Conservation (phyloP, 2,113 vertebrate species). For the Proteles cristata region DNA sequence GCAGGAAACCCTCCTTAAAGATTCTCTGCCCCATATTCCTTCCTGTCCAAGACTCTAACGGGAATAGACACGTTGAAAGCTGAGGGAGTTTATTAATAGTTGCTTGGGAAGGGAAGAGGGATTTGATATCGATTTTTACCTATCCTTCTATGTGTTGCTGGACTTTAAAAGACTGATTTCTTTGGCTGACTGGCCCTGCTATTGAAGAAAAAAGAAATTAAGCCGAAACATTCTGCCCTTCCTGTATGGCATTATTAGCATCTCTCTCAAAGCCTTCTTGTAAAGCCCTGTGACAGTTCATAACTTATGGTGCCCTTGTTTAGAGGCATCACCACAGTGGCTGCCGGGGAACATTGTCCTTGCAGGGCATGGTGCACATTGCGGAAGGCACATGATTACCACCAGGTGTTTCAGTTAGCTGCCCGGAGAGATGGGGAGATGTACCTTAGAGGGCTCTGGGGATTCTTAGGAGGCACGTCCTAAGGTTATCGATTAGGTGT, state of each 20-base stretch:
- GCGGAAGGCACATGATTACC: background rate
- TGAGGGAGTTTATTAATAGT: conserved; percentile 62
- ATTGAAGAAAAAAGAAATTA: conserved; percentile 56
- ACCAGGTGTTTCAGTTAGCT: conserved; percentile 63
- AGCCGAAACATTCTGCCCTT: conserved; percentile 48
- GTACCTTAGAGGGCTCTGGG: background rate
- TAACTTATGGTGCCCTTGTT: conserved; percentile 58
- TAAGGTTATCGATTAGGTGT: conserved; percentile 38
- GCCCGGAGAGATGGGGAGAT: background rate
- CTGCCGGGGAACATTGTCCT: conserved; percentile 35
- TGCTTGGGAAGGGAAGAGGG: conserved; percentile 33
- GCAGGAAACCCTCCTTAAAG: background rate
- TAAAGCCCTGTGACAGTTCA: conserved; percentile 64
- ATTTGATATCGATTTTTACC: conserved; percentile 67
- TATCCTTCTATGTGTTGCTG: conserved; percentile 20
- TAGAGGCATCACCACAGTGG: background rate
- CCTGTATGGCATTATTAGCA: conserved; percentile 24
- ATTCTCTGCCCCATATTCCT: background rate
- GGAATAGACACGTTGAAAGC: background rate
- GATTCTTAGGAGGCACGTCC: conserved; percentile 26
- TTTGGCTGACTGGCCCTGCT: conserved; percentile 53
- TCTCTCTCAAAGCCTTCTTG: conserved; percentile 63
- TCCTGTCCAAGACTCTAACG: background rate
- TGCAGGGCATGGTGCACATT: background rate
- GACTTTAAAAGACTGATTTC: conserved; percentile 58